Base-by-base conservation (phyloP, 92 coral and sea anemone genomes). In the Bergia puertoricense region DNA sequence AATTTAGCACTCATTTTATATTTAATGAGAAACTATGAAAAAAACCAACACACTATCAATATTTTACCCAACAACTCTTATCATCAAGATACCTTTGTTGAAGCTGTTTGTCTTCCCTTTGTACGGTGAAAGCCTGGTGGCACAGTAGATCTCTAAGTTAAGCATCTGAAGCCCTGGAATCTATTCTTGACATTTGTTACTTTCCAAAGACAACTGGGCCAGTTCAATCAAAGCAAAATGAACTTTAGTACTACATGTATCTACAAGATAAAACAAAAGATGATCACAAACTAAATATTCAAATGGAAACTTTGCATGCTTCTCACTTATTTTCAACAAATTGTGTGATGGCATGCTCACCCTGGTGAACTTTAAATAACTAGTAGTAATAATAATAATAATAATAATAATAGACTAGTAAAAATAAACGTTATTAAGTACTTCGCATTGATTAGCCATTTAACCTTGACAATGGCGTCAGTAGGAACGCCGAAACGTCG, bases 271-370 rank as follows among this genome's bases (percentile, higher is more conserved):
- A 79, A 57, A 90, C 89, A 16, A 79, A 14, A 6, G 59, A 90
- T 85, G 86, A 89, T 15, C 86, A 90, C 81, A 51, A 8, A 85
- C 88, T 0, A 85, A 90, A 68, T 85, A 77, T 79, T 62, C 86
- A 20, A 85, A 54, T 90, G 92, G 92, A 36, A 85, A 90, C 80
- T 80, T 85, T 62, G 92, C 92, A 36, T 79, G 86, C 6, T 86
- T 90, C 62, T 79, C 88, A 43, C 83, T 88, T 14, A 78, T 91
- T 39, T 40, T 91, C 38, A 84, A 56, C 66, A 50, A 88, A 40
- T 38, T 91, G 59, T 36, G 85, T 68, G 93, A 88, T 22, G 79
- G 75, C 36, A 72, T 77, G 75, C 23, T 76, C 2, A 42, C 30
- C 30, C 30, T 30, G 30, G 30, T 30, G 30, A 30, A 30, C 30